A percentile compares a stretch with the other conserved stretches of the same genome.
phyloP scores from a whole-genome alignment of 2,888 invertebrate genomes.

The Hermaeophaga mercurialis region DNA sequence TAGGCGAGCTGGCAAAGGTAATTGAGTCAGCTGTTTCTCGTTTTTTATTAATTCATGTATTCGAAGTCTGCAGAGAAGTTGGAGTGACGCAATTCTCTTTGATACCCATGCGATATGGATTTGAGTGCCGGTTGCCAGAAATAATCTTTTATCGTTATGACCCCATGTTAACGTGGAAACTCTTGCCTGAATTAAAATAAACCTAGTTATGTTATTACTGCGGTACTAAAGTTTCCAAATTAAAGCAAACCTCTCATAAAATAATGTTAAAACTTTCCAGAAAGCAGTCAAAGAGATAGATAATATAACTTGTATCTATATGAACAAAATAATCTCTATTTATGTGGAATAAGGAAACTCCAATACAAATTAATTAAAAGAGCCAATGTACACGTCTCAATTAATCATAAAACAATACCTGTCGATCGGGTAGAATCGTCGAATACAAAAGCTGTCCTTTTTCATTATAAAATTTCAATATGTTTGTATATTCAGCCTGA shows the following conservation, averaged over 20 bases:
- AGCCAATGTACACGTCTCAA: too few relatives aligned
- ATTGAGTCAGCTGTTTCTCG: conserved; percentile 74
- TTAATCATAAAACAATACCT: conserved; percentile 27
- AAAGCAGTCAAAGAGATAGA: not conserved
- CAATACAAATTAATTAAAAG: too few relatives aligned
- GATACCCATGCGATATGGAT: conserved; percentile 95
- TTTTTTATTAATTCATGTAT: conserved; percentile 76
- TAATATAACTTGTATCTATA: not conserved
- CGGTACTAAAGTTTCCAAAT: too few relatives aligned
- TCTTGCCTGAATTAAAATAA: conserved; percentile 67
- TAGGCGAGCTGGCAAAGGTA: conserved; percentile 88
- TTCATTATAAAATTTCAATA: conserved; percentile 91
- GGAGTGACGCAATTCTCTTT: conserved; percentile 86
- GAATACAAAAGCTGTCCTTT: conserved; percentile 82
- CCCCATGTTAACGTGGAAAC: conserved; percentile 98
- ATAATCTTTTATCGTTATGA: conserved; percentile 93
- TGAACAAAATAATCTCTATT: too few relatives aligned
- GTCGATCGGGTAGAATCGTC: conserved; percentile 74
- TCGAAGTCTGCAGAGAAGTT: conserved; percentile 83
- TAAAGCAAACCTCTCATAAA: too few relatives aligned
- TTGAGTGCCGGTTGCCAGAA: conserved; percentile 89
- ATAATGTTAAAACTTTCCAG: not conserved
- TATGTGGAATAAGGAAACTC: too few relatives aligned
- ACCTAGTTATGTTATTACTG: not conserved
- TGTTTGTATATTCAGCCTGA: conserved; percentile 71